Evolutionary conservation across 2,888 invertebrate species (phyloP).

Genomic region (Hydriomena furcata): DNA sequence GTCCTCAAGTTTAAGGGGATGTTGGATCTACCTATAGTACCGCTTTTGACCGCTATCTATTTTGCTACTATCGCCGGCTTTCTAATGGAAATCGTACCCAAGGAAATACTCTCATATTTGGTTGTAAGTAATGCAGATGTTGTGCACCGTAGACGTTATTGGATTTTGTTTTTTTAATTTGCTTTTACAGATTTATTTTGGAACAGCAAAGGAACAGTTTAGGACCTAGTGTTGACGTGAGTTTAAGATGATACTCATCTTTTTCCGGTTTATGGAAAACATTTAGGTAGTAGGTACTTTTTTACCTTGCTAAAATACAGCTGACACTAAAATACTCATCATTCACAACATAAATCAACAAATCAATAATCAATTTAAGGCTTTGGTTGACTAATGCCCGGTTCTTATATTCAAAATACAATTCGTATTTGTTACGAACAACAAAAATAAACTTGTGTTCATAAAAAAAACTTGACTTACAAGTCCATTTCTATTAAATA

Average conservation of each 20-base stretch:
- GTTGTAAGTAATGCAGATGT: conserved; percentile 81
- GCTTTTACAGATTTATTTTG: conserved; percentile 6
- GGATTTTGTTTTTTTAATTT: conserved; percentile 3
- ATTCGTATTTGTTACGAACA: no score
- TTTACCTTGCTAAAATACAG: no score
- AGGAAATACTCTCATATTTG: conserved; percentile 81
- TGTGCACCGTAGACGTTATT: not conserved
- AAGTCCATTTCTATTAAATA: no score
- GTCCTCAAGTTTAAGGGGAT: conserved; percentile 87
- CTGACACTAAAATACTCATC: no score
- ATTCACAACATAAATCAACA: no score
- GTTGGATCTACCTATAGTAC: conserved; percentile 67
- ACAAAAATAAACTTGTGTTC: no score
- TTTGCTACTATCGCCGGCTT: conserved; percentile 52
- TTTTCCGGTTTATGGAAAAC: no score
- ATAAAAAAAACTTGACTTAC: no score
- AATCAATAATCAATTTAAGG: no score
- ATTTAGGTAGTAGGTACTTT: no score
- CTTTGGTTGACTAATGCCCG: no score
- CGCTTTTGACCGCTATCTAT: conserved; percentile 57
- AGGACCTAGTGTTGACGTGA: not conserved
- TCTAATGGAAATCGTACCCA: conserved; percentile 62
- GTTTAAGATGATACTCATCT: not conserved
- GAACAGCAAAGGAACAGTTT: not conserved
- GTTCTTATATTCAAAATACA: no score